Conservation (phyloP, 1,140 invertebrate species). For the Battus philenor region DNA sequence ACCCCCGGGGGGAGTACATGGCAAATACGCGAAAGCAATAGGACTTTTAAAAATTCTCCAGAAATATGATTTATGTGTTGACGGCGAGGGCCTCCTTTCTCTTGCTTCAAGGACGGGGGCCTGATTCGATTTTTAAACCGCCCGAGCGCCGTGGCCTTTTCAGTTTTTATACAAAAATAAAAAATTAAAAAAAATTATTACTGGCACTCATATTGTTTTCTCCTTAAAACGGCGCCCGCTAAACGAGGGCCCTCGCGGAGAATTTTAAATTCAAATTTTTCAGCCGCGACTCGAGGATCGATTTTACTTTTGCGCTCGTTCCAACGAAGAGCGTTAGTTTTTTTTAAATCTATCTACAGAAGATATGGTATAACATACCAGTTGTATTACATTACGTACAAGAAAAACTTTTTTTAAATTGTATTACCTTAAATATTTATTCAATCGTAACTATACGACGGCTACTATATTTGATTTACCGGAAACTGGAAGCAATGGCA, state of each 20-base stretch:
- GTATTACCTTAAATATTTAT: no score
- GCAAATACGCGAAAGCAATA: constrained; percentile 76
- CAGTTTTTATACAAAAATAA: constrained; percentile 2
- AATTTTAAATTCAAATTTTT: constrained; percentile 14
- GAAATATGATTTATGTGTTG: constrained; percentile 76
- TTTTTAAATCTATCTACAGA: no score
- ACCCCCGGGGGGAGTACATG: constrained; percentile 66
- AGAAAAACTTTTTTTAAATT: no score
- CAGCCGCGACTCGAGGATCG: background rate
- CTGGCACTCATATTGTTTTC: constrained; percentile 11
- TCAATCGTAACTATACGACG: no score
- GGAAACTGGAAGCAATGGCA: no score
- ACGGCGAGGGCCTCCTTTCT: constrained; percentile 63
- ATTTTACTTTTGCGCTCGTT: constrained; percentile 6
- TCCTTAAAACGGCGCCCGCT: constrained; percentile 4
- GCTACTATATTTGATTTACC: no score
- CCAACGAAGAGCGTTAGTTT: no score
- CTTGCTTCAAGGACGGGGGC: constrained; percentile 61
- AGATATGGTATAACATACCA: no score
- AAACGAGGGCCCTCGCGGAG: background rate
- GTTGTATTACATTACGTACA: no score
- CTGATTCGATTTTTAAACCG: constrained; percentile 74
- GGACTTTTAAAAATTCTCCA: constrained; percentile 76
- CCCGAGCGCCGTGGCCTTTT: constrained; percentile 31
- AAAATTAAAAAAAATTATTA: constrained; percentile 7